Evolutionary conservation across 2,797 vertebrate species (phyloP), one percentile per base, ranked within the genome.

Genomic region (Bryconaethiops microstoma): DNA sequence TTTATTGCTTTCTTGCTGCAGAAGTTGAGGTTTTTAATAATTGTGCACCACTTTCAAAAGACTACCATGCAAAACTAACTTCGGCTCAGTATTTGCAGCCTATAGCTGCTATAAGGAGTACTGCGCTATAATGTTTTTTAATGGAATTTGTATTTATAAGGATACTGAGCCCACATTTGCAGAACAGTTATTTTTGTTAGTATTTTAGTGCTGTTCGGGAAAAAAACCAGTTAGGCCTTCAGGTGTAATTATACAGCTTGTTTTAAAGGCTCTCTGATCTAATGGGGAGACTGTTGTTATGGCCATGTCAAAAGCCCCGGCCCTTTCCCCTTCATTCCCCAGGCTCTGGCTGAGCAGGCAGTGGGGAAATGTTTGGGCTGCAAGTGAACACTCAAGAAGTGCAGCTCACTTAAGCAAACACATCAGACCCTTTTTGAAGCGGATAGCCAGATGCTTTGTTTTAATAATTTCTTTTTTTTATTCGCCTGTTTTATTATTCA

Each of bases 401-500:
- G 29, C 50, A 45, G 25, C 40, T 62, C 23, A 5, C 77, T 69
- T 48, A 21, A 72, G 80, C 64, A 86, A 84, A 82, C 79, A 71
- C 74, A 83, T 29, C 67, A 21, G 17, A 45, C 55, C 76, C 57
- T 29, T 74, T 74, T 63, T 13, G 62, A 86, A 80, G 78, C 80
- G 76, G 13, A 74, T 50, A 70, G 54, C 74, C 76, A 76, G 67
- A 86, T 83, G 80, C 84, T 74, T 82, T 85, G 68, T 59, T 84
- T 90, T 83, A 86, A 57, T 67, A 74, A 71, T 86, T 88, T 88
- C 63, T 85, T 90, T 89, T 84, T 85, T 89, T 89, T 84, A 84
- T 91, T 88, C 83, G 64, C 84, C 29, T 88, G 52, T 92, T 93
- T 90, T 88, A 91, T 93, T 92, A 93, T 92, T 92, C 76, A 91